Percentiles rank a stretch among this genome's conserved stretches.
These are phyloP conservation scores for Euplagia quadripunctaria DNA, from an alignment of 2,888 invertebrate genomes.

Conservation along the genomic window DNA sequence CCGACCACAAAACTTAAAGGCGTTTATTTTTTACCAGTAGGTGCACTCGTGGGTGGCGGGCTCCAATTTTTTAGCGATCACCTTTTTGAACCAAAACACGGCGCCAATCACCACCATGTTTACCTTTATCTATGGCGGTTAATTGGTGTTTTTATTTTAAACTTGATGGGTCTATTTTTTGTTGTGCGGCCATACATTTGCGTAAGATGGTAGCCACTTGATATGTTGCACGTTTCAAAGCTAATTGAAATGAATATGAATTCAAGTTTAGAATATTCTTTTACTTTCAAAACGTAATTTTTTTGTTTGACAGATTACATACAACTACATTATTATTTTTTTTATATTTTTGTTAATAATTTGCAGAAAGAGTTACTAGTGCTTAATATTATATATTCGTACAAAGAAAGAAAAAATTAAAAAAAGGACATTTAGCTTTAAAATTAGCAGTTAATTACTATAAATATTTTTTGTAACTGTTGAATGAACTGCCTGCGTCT, in stretches of 20 bases:
- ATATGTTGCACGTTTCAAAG: neutral
- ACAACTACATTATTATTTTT: too few relatives aligned
- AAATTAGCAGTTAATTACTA: too few relatives aligned
- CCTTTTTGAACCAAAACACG: constrained; percentile 58
- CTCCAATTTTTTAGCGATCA: constrained; percentile 57
- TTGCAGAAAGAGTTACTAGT: too few relatives aligned
- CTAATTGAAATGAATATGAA: neutral
- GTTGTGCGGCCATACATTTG: constrained; percentile 44
- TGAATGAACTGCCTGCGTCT: too few relatives aligned
- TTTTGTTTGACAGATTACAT: too few relatives aligned
- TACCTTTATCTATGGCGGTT: constrained; percentile 67
- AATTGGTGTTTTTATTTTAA: constrained; percentile 75
- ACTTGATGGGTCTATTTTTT: constrained; percentile 56
- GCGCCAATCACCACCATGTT: constrained; percentile 67
- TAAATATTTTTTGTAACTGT: too few relatives aligned
- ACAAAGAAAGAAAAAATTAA: too few relatives aligned
- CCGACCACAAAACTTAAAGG: constrained; percentile 6
- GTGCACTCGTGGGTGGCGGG: constrained; percentile 58
- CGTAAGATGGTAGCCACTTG: constrained; percentile 71
- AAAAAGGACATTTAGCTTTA: too few relatives aligned
- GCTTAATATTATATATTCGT: too few relatives aligned
- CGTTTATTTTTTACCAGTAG: constrained; percentile 34
- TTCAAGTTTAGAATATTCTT: neutral
- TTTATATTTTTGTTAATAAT: too few relatives aligned
- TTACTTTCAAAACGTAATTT: neutral